Evolutionary conservation across 2,113 vertebrate genomes (phyloP).

Genomic region (Eudyptes chrysolophus): DNA sequence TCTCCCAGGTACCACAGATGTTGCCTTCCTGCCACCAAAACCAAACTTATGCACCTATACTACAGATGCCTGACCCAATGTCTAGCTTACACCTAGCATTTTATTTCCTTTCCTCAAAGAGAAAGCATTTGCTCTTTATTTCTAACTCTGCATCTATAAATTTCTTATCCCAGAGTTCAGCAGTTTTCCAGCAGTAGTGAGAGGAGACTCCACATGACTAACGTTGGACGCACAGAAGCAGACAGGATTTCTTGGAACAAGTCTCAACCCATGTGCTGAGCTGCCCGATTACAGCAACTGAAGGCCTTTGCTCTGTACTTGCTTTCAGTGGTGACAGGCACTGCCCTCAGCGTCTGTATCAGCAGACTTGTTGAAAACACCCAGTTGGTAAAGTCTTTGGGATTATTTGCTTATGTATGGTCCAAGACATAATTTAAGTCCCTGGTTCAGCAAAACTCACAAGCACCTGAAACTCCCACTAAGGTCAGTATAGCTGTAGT

Average conservation of each 20-base stretch:
- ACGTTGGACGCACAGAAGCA: not conserved
- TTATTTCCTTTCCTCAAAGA: not conserved
- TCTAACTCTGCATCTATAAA: not conserved
- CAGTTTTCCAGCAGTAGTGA: conserved; percentile 20
- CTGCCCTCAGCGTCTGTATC: not conserved
- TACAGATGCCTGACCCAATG: not conserved
- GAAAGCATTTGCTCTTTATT: not conserved
- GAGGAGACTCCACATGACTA: not conserved
- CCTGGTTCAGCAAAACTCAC: not conserved
- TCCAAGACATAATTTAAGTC: not conserved
- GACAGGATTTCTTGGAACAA: conserved; percentile 51
- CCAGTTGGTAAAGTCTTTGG: not conserved
- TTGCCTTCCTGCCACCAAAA: not conserved
- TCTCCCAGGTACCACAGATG: not conserved
- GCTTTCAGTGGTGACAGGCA: not conserved
- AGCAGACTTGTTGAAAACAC: not conserved
- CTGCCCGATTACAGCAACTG: not conserved
- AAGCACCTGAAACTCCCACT: not conserved
- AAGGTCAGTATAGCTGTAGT: not conserved
- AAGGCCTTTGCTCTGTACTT: not conserved
- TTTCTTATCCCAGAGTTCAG: not conserved
- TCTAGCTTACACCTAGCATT: not conserved
- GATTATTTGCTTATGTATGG: not conserved
- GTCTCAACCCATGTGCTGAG: not conserved
- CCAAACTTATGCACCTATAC: not conserved